Percentiles rank a stretch among this genome's conserved stretches.
Conservation (phyloP, 2,888 invertebrate species). For the Ashinkailepas kermadecensis region DNA sequence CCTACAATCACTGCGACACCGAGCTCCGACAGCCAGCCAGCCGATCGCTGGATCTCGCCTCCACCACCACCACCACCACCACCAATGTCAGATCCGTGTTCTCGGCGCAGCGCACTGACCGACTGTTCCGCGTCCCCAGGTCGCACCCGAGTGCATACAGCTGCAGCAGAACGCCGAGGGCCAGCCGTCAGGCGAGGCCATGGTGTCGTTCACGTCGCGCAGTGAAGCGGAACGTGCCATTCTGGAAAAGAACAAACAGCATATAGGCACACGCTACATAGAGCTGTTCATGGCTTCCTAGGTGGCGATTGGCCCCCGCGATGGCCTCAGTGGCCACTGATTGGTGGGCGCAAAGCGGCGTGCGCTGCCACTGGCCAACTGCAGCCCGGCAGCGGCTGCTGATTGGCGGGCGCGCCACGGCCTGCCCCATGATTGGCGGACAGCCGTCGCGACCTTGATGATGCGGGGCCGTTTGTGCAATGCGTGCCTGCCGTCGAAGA, state of each 20-base stretch:
- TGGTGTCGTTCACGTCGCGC: conserved; percentile 43
- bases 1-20: no score
- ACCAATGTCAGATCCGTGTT: no score
- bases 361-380: background rate
- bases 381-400: background rate
- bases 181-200: conserved; percentile 44
- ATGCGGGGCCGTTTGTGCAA: conserved; percentile 18
- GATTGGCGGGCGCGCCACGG: background rate
- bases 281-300: conserved; percentile 43
- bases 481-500: conserved; percentile 1
- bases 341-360: background rate
- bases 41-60: no score
- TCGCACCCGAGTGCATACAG: conserved; percentile 45
- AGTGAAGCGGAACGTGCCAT: conserved; percentile 46
- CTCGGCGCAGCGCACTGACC: no score
- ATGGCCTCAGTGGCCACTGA: background rate
- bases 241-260: conserved; percentile 43
- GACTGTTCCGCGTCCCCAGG: conserved; percentile 36
- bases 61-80: no score
- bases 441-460: background rate
- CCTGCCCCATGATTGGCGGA: background rate
- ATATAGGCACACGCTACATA: conserved; percentile 44
- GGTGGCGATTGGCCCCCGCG: background rate
- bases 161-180: conserved; percentile 44
- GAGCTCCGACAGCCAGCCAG: no score